Evolutionary conservation across 2,113 vertebrate species (phyloP), one percentile per base, ranked within the genome.

Genomic region (Percopsis transmontana): DNA sequence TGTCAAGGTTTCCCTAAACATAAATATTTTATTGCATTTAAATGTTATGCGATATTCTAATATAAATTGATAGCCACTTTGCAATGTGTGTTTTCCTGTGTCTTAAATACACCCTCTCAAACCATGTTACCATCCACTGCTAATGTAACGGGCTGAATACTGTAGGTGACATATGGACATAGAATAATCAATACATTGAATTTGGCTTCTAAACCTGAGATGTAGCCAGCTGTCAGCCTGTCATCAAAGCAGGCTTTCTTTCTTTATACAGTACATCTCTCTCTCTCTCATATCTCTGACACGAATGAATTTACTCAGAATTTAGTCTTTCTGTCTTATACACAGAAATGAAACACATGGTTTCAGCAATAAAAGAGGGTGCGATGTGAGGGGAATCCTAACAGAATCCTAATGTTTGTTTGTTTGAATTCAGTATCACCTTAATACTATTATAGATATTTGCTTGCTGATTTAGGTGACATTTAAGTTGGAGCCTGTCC

Each of bases 171-270:
- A 23, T 82, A 86, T 87, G 75, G 85, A 85, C 63, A 70, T 66
- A 10, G 62, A 73, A 76, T 33, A n/a, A n/a, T 62, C 72, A 45
- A 12, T n/a, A 41, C 78, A 90, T 90, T 87, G 87, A 90, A 3
- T 89, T 76, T n/a, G n/a, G n/a, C n/a, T n/a, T n/a, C n/a, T n/a
- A n/a, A 44, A 54, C 50, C 59, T 76, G 76, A 83, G 61, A 80
- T 76, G 80, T 80, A 79, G 74, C 84, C 76, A 88, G 81, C 85
- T 88, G 83, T 78, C 83, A 75, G 61, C 51, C 69, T 58, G 56
- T 85, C 71, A 68, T 67, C 61, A 33, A 59, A 33, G 16, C 68
- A 68, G 8, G 15, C 54, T 73, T 57, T 66, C 72, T 77, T 81
- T 74, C 64, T 59, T 71, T 19, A 61, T 21, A 40, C 42, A 14